These are phyloP conservation scores for Melikaiella ostensackeni DNA, from an alignment of 2,888 invertebrate genomes.

Conservation along the genomic window DNA sequence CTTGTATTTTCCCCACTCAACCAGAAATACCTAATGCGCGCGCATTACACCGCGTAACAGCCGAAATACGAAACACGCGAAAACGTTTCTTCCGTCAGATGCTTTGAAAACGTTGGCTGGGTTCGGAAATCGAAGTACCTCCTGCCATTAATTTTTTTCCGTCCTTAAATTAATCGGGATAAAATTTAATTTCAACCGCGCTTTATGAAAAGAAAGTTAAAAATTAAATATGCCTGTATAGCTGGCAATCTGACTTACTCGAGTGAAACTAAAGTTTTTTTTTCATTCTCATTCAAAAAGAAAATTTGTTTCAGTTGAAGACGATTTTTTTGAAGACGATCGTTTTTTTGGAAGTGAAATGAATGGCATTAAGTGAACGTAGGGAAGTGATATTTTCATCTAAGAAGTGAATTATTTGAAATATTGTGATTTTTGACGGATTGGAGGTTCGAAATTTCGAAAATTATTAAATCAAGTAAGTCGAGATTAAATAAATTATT, in stretches of 20 bases:
- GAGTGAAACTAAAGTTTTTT: not conserved
- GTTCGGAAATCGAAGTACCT: conserved; percentile 50
- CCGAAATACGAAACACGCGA: conserved; percentile 74
- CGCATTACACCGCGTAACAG: conserved; percentile 68
- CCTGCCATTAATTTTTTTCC: conserved; percentile 40
- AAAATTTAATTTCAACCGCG: conserved; percentile 23
- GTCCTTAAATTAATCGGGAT: not conserved
- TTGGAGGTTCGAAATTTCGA: not conserved
- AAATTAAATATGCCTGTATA: not conserved
- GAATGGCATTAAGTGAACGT: not conserved
- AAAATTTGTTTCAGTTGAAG: not conserved
- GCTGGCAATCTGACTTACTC: not conserved
- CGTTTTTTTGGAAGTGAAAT: not conserved
- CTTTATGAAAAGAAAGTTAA: conserved; percentile 30
- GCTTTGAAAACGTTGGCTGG: conserved; percentile 59
- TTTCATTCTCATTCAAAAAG: not conserved
- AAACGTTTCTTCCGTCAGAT: conserved; percentile 66
- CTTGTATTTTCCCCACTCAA: too few relatives aligned
- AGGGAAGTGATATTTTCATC: not conserved
- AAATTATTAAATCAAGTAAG: conserved; percentile 26
- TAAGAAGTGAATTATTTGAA: conserved; percentile 1
- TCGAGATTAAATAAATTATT: not conserved
- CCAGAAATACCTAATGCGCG: conserved; percentile 47
- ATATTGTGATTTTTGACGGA: conserved; percentile 20
- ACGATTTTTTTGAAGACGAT: not conserved